phyloP scores from a whole-genome alignment of 2,113 vertebrate species.

The Heterocephalus glaber region DNA sequence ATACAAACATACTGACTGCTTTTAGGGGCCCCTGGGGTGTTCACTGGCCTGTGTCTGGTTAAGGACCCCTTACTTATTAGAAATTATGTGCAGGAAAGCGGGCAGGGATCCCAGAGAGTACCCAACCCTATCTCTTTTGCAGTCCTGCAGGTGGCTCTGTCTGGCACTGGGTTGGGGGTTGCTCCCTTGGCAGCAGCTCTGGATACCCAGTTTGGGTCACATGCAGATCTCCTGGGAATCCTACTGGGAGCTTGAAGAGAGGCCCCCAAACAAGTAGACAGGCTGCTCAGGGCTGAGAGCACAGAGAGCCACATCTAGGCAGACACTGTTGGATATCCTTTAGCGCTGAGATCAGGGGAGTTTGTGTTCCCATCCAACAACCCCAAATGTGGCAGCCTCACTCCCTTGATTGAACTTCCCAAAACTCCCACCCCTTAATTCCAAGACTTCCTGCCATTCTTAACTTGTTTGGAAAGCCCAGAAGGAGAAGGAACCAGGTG shows the following conservation, averaged over 20 bases:
- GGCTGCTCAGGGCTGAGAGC: not conserved
- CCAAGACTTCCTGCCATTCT: not conserved
- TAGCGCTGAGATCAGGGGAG: not conserved
- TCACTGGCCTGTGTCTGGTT: not conserved
- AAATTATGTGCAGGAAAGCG: not conserved
- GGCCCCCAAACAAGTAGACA: not conserved
- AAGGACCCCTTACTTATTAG: not conserved
- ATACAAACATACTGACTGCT: not conserved
- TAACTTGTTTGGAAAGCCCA: not conserved
- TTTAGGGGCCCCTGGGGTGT: not conserved
- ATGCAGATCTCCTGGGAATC: not conserved
- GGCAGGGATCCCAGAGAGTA: not conserved
- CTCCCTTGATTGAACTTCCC: not conserved
- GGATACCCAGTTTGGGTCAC: not conserved
- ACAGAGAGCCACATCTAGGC: not conserved
- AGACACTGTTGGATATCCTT: not conserved
- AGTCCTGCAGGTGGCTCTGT: fast-evolving
- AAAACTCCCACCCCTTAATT: not conserved
- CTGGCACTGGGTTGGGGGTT: not conserved
- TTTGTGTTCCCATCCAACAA: not conserved
- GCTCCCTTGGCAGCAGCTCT: not conserved
- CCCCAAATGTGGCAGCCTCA: not conserved
- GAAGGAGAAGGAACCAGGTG: not conserved
- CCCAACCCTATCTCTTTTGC: not conserved
- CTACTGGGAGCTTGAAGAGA: not conserved